Conservation (phyloP, 1,140 invertebrate genomes). For the Pseudomyrmex pallidus region DNA sequence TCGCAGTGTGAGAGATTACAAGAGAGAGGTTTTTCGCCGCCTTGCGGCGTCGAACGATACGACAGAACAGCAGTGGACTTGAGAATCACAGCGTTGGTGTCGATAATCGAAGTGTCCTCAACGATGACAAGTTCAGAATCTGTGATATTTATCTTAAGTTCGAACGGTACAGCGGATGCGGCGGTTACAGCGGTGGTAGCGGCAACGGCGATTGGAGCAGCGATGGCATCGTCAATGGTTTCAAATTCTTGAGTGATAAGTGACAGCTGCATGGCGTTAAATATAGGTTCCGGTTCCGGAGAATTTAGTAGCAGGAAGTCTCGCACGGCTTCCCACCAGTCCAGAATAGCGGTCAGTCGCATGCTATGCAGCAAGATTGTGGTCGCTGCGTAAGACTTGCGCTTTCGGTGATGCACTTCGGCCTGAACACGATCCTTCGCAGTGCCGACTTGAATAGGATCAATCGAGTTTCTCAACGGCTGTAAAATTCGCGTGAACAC, state of each 20-base stretch:
- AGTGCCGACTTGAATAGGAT: conserved; percentile 75
- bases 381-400: conserved; percentile 90
- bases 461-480: conserved; percentile 87
- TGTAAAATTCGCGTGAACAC: conserved; percentile 96
- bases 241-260: conserved; percentile 59
- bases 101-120: conserved; percentile 94
- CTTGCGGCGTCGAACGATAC: conserved; percentile 88
- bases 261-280: conserved; percentile 43
- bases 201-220: too few relatives aligned
- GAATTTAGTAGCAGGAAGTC: conserved; percentile 90
- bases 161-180: conserved; percentile 86
- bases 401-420: conserved; percentile 91
- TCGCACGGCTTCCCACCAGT: conserved; percentile 95
- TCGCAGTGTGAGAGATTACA: conserved; percentile 96
- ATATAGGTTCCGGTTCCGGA: conserved; percentile 77
- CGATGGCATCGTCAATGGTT: background rate
- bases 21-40: conserved; percentile 91
- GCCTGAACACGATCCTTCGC: conserved; percentile 90
- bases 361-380: conserved; percentile 98
- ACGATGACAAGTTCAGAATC: conserved; percentile 98
- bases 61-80: conserved; percentile 95
- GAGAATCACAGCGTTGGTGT: conserved; percentile 97
- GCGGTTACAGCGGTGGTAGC: background rate
- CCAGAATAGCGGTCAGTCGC: conserved; percentile 96
- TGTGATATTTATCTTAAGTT: conserved; percentile 97